A percentile compares a stretch with the other conserved stretches of the same genome.
phyloP scores from a whole-genome alignment of 2,113 vertebrate species.

The Narcine bancroftii region DNA sequence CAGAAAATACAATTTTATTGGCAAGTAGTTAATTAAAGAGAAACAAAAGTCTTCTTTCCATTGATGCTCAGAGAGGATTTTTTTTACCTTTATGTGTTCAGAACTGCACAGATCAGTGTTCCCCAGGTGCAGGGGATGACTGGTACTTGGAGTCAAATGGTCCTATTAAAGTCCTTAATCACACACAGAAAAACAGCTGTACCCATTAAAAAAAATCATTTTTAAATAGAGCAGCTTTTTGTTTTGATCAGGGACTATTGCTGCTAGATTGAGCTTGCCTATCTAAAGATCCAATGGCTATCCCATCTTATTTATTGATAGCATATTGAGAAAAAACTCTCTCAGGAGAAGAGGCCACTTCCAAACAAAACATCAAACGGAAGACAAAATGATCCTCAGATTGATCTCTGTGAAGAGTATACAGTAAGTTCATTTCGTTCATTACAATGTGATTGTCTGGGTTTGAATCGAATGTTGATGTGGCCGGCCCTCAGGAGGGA shows the following conservation, averaged over 20 bases:
- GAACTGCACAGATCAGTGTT: neutral
- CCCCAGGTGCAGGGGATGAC: neutral
- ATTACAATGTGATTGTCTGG: too few relatives aligned
- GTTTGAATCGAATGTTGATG: too few relatives aligned
- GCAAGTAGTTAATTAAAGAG: neutral
- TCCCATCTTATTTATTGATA: neutral
- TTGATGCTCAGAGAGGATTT: neutral
- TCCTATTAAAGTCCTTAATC: neutral
- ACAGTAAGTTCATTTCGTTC: neutral
- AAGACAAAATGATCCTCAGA: neutral
- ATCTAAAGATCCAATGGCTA: neutral
- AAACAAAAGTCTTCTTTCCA: neutral
- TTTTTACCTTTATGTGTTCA: neutral
- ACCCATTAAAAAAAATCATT: neutral
- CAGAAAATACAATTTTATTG: neutral
- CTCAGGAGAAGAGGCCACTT: neutral
- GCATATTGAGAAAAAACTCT: neutral
- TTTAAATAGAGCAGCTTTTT: neutral
- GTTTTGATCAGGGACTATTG: neutral
- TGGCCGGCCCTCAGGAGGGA: too few relatives aligned
- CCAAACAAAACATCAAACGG: neutral
- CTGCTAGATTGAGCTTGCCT: neutral
- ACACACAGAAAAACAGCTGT: neutral
- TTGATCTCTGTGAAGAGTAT: neutral
- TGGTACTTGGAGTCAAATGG: neutral